Base-by-base conservation (phyloP, 2,113 vertebrate species). In the Taurulus bubalis region DNA sequence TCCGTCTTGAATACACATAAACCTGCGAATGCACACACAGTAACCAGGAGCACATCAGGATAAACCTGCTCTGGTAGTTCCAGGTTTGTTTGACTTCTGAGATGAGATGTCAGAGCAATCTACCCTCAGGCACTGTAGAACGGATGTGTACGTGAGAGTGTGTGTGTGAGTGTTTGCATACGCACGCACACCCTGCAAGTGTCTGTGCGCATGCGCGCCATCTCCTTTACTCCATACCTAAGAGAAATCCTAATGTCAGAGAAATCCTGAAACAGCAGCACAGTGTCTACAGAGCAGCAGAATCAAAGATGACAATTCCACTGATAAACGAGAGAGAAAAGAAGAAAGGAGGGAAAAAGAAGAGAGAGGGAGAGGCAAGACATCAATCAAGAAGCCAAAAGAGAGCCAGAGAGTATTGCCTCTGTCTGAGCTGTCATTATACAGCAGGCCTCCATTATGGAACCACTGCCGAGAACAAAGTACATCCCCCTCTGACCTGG, bases 401-500 rank as follows among this genome's bases (percentile, higher is more conserved):
- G 60, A 38, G 60, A 63, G 70, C 87, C 9, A 71, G 34, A 40
- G 64, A 89, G 78, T 63, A 80, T 81, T 85, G 83, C 67, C 79
- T 75, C 56, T 77, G 71, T 78, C 65, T 82, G 74, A 79, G 77
- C 81, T 91, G 85, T 92, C 91, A 91, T 94, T 92, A 93, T 75
- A 77, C 85, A 92, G 84, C 80, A 93, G 91, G 87, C 88, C 83
- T 88, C 89, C 90, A 94, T 92, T 94, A 92, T 83, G 84, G 80
- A 88, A 81, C 87, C 80, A 75, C 83, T 84, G 87, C 79, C 80
- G 76, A 86, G 86, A 87, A 85, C 81, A 89, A 79, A 89, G 86
- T 79, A 75, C 79, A 84, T 82, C 75, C 85, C 71, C 86, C 69
- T 69, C 80, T 87, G 87, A 91, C 91, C 87, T 87, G 56, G 79